These are phyloP conservation scores for Illadopsis cleaveri DNA, from an alignment of 2,113 vertebrate genomes.

Conservation along the genomic window DNA sequence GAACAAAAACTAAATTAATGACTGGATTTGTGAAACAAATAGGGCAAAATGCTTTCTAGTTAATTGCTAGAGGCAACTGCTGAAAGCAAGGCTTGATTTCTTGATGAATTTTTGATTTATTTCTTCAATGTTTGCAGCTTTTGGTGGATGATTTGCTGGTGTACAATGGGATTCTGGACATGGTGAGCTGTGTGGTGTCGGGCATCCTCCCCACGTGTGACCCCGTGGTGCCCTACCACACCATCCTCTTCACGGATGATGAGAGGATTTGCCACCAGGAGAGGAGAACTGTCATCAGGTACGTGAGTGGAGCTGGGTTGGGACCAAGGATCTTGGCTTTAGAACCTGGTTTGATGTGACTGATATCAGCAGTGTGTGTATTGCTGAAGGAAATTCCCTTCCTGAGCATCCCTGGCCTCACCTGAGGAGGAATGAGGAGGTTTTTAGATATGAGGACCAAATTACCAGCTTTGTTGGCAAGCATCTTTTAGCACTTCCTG, in stretches of 20 bases:
- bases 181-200: slow-evolving; percentile 76
- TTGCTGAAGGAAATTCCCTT: neutral
- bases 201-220: slow-evolving; percentile 93
- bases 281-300: slow-evolving; percentile 87
- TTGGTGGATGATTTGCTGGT: slow-evolving; percentile 95
- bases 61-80: neutral
- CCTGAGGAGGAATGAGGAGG: neutral
- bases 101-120: neutral
- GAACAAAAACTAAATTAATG: neutral
- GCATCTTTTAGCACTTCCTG: neutral
- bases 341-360: neutral
- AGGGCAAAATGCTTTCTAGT: neutral
- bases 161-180: slow-evolving; percentile 92
- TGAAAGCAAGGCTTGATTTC: neutral
- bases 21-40: neutral
- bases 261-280: slow-evolving; percentile 79
- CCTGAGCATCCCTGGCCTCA: neutral
- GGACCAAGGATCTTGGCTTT: neutral
- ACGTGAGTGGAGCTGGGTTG: neutral
- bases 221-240: slow-evolving; percentile 86
- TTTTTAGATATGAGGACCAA: neutral
- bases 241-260: slow-evolving; percentile 90
- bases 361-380: neutral
- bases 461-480: neutral
- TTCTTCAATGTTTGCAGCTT: slow-evolving; percentile 74